Evolutionary conservation across 2,797 vertebrate genomes (phyloP).

Genomic region (Furcifer pardalis): DNA sequence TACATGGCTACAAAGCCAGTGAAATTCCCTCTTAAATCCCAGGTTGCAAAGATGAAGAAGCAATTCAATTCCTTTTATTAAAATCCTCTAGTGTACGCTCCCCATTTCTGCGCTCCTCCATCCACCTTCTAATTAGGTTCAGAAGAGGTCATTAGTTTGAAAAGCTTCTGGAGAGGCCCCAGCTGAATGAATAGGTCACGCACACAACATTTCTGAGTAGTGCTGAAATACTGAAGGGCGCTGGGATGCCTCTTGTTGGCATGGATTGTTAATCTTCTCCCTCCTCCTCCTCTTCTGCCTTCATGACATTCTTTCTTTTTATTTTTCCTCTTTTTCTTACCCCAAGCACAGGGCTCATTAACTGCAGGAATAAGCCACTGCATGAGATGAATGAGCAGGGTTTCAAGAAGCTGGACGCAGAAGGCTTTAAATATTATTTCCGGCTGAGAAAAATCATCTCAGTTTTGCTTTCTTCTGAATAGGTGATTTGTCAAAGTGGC

Average conservation of each 20-base stretch:
- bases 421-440: conserved; percentile 46
- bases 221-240: conserved; percentile 54
- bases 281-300: conserved; percentile 36
- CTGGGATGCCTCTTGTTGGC: conserved; percentile 39
- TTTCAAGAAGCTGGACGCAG: conserved; percentile 42
- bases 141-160: conserved; percentile 71
- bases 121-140: conserved; percentile 72
- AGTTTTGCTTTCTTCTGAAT: not conserved
- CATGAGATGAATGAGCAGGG: conserved; percentile 12
- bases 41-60: conserved; percentile 77
- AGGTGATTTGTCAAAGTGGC: not conserved
- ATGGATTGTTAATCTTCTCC: not conserved
- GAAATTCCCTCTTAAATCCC: conserved; percentile 80
- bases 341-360: fast-evolving
- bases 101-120: conserved; percentile 40
- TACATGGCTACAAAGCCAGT: conserved; percentile 78
- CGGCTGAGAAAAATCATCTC: not conserved
- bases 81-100: conserved; percentile 72
- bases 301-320: conserved; percentile 5
- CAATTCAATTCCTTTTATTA: conserved; percentile 72
- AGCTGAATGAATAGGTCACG: conserved; percentile 61
- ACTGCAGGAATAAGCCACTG: not conserved
- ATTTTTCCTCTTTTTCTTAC: conserved; percentile 22
- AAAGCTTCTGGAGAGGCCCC: conserved; percentile 66
- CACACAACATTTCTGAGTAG: conserved; percentile 49